These are phyloP conservation scores for Capitulum mitella DNA, from an alignment of 2,888 invertebrate species.

Conservation along the genomic window DNA sequence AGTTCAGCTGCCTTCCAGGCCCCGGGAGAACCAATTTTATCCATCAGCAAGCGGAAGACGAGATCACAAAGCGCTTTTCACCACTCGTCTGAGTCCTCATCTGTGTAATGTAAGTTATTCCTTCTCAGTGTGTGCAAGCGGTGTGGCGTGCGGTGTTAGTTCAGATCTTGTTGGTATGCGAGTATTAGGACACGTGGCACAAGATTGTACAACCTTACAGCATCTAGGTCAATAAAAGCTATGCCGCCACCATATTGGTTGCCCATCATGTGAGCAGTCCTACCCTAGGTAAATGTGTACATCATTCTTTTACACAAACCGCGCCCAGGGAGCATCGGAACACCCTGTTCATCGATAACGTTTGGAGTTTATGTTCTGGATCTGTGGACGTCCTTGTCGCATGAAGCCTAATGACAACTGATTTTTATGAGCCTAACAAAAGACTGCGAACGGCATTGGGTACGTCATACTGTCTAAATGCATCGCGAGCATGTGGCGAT, in stretches of 20 bases:
- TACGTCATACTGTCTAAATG: too few species aligned
- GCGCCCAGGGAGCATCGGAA: too few species aligned
- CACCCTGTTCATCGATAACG: too few species aligned
- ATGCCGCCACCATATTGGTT: background rate
- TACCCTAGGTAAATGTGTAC: too few species aligned
- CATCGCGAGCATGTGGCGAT: background rate
- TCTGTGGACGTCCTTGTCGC: too few species aligned
- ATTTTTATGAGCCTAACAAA: background rate
- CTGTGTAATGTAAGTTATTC: slow-evolving; percentile 21
- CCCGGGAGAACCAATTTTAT: background rate
- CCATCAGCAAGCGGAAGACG: slow-evolving; percentile 2
- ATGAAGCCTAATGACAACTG: background rate
- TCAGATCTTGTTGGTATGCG: background rate
- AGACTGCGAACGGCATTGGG: too few species aligned
- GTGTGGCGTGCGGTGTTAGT: background rate
- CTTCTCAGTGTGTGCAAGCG: slow-evolving; percentile 9
- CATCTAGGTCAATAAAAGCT: background rate
- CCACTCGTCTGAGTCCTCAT: slow-evolving; percentile 20
- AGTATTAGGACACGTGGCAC: background rate
- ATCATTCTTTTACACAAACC: background rate
- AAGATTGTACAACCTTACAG: background rate
- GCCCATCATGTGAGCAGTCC: too few species aligned
- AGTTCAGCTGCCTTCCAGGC: background rate
- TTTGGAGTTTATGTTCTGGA: too few species aligned
- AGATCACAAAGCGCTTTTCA: slow-evolving; percentile 13